Conservation (phyloP, 2,888 invertebrate species). For the Agrypnus murinus region DNA sequence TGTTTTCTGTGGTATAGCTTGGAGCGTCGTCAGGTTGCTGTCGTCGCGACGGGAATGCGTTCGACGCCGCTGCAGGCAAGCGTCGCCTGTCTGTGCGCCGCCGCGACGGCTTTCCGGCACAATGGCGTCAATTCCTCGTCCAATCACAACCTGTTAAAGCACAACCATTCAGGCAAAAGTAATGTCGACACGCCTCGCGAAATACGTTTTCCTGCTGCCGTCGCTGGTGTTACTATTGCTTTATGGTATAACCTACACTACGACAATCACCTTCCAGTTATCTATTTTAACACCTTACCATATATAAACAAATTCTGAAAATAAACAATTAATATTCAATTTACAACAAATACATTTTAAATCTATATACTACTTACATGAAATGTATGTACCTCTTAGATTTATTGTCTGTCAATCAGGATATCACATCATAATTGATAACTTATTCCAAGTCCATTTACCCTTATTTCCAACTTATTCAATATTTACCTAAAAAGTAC, state of each 20-base stretch:
- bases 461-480: too few relatives aligned
- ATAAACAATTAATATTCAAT: too few relatives aligned
- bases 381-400: too few relatives aligned
- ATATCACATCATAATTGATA: too few relatives aligned
- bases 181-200: constrained; percentile 66
- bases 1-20: constrained; percentile 58
- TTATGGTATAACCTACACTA: background rate
- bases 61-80: constrained; percentile 78
- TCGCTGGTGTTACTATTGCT: background rate
- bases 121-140: constrained; percentile 68
- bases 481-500: too few relatives aligned
- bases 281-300: too few relatives aligned
- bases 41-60: constrained; percentile 72
- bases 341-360: too few relatives aligned
- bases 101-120: constrained; percentile 71
- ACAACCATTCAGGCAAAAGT: constrained; percentile 66
- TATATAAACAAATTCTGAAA: too few relatives aligned
- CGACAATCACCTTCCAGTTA: too few relatives aligned
- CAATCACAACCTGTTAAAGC: constrained; percentile 65
- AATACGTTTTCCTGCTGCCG: constrained; percentile 48
- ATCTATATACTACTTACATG: too few relatives aligned
- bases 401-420: too few relatives aligned
- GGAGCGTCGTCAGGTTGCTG: constrained; percentile 63
- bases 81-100: constrained; percentile 72
- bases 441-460: too few relatives aligned